phyloP scores from a whole-genome alignment of 2,113 vertebrate species.

The Syngnathus typhle region DNA sequence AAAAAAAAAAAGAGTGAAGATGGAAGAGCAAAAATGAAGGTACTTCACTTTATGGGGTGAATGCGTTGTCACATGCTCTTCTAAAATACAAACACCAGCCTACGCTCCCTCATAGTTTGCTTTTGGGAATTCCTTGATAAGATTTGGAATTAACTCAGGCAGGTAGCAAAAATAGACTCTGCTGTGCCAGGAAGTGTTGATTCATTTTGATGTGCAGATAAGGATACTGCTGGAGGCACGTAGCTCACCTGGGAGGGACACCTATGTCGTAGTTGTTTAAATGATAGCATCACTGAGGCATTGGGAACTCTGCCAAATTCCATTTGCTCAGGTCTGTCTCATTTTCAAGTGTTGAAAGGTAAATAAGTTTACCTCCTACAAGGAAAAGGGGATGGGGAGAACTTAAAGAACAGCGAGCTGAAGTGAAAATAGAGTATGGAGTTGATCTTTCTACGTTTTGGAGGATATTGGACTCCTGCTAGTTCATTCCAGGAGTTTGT shows the following conservation, averaged over 20 bases:
- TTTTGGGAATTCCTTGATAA: constrained; percentile 47
- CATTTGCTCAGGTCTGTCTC: not conserved
- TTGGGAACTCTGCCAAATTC: constrained; percentile 20
- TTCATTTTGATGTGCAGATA: constrained; percentile 35
- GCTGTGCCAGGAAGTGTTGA: constrained; percentile 8
- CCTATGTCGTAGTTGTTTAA: constrained; percentile 11
- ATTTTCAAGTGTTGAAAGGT: constrained; percentile 5
- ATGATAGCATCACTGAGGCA: constrained; percentile 30
- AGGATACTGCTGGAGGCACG: constrained; percentile 30
- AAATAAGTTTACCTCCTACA: not conserved
- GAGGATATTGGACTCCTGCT: not conserved
- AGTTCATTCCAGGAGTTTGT: not conserved
- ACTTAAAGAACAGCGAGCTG: not conserved
- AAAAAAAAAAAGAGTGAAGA: not conserved
- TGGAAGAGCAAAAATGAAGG: not conserved
- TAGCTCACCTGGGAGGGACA: constrained; percentile 43
- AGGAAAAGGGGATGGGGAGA: not conserved
- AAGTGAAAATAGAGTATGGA: not conserved
- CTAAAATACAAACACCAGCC: constrained; percentile 30
- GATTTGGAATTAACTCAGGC: constrained; percentile 26
- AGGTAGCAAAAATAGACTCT: constrained; percentile 18
- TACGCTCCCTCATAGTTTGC: constrained; percentile 17
- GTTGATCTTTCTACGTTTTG: not conserved
- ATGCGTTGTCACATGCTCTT: constrained; percentile 35
- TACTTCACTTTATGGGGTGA: not conserved